phyloP scores from a whole-genome alignment of 2,797 vertebrate species.

The Chiroxiphia lanceolata region DNA sequence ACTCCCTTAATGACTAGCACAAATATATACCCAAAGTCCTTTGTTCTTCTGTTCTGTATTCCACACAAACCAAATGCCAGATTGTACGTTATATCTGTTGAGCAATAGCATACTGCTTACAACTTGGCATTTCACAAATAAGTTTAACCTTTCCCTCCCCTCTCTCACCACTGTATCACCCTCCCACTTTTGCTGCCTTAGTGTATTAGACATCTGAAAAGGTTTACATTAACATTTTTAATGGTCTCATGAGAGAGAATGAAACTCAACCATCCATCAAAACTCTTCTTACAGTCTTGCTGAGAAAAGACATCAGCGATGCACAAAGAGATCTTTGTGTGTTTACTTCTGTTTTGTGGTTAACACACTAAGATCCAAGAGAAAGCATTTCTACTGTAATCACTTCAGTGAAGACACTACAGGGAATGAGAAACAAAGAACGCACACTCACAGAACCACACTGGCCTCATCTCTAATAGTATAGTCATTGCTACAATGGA shows the following conservation, averaged over 20 bases:
- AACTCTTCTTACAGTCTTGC: neutral
- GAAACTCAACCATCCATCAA: neutral
- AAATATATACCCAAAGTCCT: neutral
- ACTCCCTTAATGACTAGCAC: neutral
- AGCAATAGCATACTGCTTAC: neutral
- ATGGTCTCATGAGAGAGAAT: neutral
- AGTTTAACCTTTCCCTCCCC: neutral
- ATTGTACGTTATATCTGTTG: neutral
- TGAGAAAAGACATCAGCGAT: neutral
- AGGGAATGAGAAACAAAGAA: neutral
- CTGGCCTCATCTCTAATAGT: neutral
- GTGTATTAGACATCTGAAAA: neutral
- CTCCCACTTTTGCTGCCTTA: neutral
- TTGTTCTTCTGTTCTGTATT: neutral
- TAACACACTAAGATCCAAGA: neutral
- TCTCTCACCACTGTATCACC: neutral
- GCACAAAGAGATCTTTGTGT: neutral
- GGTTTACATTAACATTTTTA: conserved; percentile 16
- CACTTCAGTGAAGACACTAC: neutral
- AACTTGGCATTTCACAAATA: conserved; percentile 24
- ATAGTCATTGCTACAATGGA: neutral
- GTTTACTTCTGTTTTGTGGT: neutral
- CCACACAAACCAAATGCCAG: neutral
- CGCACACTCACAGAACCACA: neutral
- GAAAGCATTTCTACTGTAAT: neutral